Conservation (phyloP, 2,797 vertebrate species). For the Microcaecilia unicolor region DNA sequence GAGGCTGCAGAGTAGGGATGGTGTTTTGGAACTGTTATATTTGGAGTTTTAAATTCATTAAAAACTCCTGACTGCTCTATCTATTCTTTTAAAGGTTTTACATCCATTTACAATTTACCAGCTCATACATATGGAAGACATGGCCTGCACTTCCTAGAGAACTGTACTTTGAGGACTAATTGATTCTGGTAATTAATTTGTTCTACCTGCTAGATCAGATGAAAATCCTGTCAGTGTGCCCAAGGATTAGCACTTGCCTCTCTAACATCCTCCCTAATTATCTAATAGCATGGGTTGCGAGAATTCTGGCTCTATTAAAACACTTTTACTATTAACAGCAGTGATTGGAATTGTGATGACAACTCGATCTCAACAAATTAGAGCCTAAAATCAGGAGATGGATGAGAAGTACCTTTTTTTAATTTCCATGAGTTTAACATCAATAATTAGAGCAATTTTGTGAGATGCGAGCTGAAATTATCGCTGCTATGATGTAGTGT, state of each 20-base stretch:
- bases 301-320: constrained; percentile 91
- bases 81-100: constrained; percentile 39
- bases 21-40: constrained; percentile 1
- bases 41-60: constrained; percentile 28
- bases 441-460: constrained; percentile 96
- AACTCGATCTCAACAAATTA: constrained; percentile 97
- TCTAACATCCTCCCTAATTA: constrained; percentile 90
- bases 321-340: constrained; percentile 86
- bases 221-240: constrained; percentile 65
- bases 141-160: constrained; percentile 46
- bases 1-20: no score
- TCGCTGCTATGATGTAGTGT: constrained; percentile 54
- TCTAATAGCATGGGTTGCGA: constrained; percentile 94
- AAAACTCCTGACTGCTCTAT: constrained; percentile 17
- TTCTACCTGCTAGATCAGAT: constrained; percentile 82
- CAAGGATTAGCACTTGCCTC: constrained; percentile 86
- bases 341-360: constrained; percentile 97
- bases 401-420: constrained; percentile 83
- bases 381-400: constrained; percentile 80
- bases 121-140: constrained; percentile 59
- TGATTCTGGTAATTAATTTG: constrained; percentile 84
- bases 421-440: constrained; percentile 90
- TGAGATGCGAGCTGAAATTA: constrained; percentile 68
- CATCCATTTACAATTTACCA: constrained; percentile 51
- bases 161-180: constrained; percentile 67